Evolutionary conservation across 2,888 invertebrate genomes (phyloP), one percentile per base, ranked within the genome.

Genomic region (Macrosiphum euphorbiae): DNA sequence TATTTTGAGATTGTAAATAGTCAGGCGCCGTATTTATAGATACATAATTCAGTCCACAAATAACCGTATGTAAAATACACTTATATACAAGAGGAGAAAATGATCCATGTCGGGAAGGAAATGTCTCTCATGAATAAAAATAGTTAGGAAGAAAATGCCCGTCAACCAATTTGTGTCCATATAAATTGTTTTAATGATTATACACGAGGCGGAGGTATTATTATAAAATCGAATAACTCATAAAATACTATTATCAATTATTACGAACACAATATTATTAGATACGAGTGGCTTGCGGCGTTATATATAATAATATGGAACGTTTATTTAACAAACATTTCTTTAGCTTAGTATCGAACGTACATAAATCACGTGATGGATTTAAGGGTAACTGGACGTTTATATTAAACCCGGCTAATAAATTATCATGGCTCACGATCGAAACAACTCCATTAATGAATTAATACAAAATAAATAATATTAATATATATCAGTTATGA

Each of bases 351-450:
- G 26, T 88, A 52, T 52, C 55, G n/a, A 3, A 92, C 44, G n/a
- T 7, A 92, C 78, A 92, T 92, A 92, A 92, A 92, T 92, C 92
- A 88, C 55, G 61, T 20, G n/a, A 41, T 20, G 55, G 78, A 92
- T 44, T 89, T 88, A 88, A 55, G 52, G 88, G 84, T 44, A 44
- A 78, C 50, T 28, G 24, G 44, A 88, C 92, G 88, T 92, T 50
- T 87, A 87, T 28, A 86, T 47, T 87, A 78, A 92, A n/a, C 55
- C 88, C n/a, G n/a, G 24, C 78, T 78, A 44, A 92, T 92, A 88
- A 92, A 92, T 92, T 92, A 92, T 58, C 35, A 67, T 28, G 88
- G 88, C 10, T 55, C 88, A 26, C 88, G 52, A 52, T 44, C 92
- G 26, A 41, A 92, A 88, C 84, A 55, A 92, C 52, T 88, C 52